A percentile compares a stretch with the other conserved stretches of the same genome.
Conservation (phyloP, 1,140 invertebrate species). For the Scaptomyza graminum region DNA sequence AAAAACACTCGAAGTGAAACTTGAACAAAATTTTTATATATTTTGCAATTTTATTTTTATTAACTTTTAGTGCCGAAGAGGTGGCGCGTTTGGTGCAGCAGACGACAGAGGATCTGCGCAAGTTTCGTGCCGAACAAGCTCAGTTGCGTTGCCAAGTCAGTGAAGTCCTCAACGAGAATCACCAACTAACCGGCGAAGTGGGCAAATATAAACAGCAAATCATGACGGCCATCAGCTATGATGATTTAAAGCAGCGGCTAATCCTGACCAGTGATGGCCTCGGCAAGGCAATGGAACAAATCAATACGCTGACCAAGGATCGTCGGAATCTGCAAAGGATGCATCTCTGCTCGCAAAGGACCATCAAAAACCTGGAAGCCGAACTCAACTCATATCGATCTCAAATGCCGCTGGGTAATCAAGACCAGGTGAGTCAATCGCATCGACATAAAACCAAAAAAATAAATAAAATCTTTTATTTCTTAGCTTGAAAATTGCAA, state of each 20-base stretch:
- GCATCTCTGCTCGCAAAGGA: conserved; percentile 53
- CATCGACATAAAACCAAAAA: no score
- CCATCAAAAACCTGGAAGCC: conserved; percentile 65
- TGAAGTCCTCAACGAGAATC: conserved; percentile 59
- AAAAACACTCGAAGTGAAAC: neutral
- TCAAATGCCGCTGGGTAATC: conserved; percentile 39
- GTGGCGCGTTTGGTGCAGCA: conserved; percentile 42
- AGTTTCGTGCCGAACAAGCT: conserved; percentile 44
- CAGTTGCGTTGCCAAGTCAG: conserved; percentile 38
- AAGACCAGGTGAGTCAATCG: conserved; percentile 52
- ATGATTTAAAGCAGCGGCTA: conserved; percentile 41
- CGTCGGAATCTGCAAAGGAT: conserved; percentile 36
- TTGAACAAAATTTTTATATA: neutral
- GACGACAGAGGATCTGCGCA: conserved; percentile 55
- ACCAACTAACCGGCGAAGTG: conserved; percentile 31
- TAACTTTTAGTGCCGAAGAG: conserved; percentile 11
- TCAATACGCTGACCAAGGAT: conserved; percentile 56
- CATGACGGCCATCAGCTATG: neutral
- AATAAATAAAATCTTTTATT: neutral
- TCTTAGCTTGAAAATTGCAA: conserved; percentile 51
- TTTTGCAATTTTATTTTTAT: neutral
- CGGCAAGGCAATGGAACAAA: conserved; percentile 50
- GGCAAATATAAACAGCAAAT: conserved; percentile 22
- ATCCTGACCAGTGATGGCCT: conserved; percentile 56
- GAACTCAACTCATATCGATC: conserved; percentile 65